phyloP scores from a whole-genome alignment of 37 sponge, comb jelly and placozoan genomes.

The Corticium candelabrum region DNA sequence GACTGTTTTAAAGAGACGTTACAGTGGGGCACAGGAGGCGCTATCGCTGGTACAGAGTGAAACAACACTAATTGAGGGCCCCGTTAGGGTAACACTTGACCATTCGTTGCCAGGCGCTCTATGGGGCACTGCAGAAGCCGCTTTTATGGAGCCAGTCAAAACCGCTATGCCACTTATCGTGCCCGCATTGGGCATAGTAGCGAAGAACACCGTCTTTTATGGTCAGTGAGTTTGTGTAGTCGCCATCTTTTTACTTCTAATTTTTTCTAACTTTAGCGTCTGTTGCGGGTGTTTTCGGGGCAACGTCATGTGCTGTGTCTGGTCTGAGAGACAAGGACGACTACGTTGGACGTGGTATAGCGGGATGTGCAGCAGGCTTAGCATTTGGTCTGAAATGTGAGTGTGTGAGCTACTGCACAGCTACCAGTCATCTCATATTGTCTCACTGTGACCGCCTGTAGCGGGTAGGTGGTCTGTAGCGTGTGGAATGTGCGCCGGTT shows the following conservation, averaged over 20 bases:
- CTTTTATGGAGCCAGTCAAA: not conserved
- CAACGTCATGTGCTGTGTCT: not conserved
- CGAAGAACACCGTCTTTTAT: not conserved
- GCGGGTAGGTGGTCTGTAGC: not conserved
- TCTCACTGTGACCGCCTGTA: not conserved
- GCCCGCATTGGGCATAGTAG: not conserved
- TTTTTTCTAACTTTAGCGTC: not conserved
- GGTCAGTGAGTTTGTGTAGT: not conserved
- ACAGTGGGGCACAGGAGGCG: no score
- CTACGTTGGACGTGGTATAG: not conserved
- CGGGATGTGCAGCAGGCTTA: not conserved
- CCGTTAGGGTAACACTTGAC: no score
- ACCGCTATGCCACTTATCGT: not conserved
- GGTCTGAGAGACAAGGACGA: not conserved
- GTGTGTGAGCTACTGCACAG: not conserved
- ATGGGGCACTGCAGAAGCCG: constrained; percentile 1
- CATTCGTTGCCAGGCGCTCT: not conserved
- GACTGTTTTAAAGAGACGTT: no score
- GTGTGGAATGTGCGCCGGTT: not conserved
- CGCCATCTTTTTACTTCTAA: no score
- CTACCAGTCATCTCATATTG: not conserved
- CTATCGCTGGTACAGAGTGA: no score
- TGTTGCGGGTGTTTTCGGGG: not conserved
- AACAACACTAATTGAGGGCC: no score
- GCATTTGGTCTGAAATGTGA: not conserved